Base-by-base conservation (phyloP, 2,888 invertebrate genomes). In the Drosophila subsilvestris region DNA sequence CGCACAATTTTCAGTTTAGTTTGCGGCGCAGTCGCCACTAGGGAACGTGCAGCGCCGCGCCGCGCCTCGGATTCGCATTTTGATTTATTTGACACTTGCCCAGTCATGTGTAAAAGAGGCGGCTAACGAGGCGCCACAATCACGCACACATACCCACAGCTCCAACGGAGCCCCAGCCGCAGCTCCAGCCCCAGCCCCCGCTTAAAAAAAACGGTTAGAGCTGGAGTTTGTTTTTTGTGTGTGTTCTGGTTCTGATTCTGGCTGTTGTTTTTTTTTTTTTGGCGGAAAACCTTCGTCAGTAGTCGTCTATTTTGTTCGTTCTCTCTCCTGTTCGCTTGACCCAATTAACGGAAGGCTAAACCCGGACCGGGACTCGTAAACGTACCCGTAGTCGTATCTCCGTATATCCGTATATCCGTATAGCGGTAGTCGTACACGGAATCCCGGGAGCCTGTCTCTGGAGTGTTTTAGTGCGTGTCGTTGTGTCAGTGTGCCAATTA, bases 61-160 rank as follows among this genome's bases (percentile, higher is more conserved):
- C 78, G 70, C 70, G 62, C 5, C 45, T 47, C 55, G 29, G 18
- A 29, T 29, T 63, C 60, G 63, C 61, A 59, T 60, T 83, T 80
- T 82, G 79, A 89, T 87, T 90, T 89, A 89, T 89, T 89, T 90
- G 88, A 78, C 85, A 81, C 77, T 79, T 82, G 80, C 77, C 80
- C 86, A 87, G 86, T 90, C 87, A 89, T 87, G 87, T 90, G 87
- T 87, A 74, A 89, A 88, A 88, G 81, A 77, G 83, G 83, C 80
- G 79, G 68, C 78, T 86, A 89, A 88, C 78, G 78, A 79, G 86
- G 76, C 76, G 78, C 79, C 84, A 73, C 75, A 77, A 69, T 66
- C 25, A 6, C 9, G 49, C 12, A 51, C 56, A 22, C 22, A 22
- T 22, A 25, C 44, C 45, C 18, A 32, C 44, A 20, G 27, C 50